Percentiles rank a stretch among this genome's conserved stretches.
Conservation (phyloP, 2,888 invertebrate species). For the Pyrrhia umbra region DNA sequence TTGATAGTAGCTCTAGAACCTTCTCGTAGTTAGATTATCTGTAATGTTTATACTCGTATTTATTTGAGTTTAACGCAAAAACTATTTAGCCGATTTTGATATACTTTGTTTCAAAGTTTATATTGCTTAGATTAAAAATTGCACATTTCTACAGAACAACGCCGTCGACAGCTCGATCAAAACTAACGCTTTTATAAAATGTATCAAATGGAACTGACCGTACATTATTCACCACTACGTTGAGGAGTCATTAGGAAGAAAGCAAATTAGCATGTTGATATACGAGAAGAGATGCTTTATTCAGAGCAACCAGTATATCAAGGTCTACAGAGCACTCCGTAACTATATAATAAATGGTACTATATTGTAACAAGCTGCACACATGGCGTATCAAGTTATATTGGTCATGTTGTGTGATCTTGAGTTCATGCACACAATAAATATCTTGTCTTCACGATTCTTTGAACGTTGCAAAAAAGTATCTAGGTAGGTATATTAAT, state of each 20-base stretch:
- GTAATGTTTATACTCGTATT: too few species aligned
- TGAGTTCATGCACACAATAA: slow-evolving; percentile 2
- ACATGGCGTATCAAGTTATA: background rate
- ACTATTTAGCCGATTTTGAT: too few species aligned
- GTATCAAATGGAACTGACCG: background rate
- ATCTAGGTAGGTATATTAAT: background rate
- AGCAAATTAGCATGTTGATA: background rate
- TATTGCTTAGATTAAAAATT: too few species aligned
- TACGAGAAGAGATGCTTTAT: slow-evolving; percentile 6
- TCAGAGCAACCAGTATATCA: background rate
- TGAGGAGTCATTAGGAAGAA: background rate
- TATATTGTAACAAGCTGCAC: background rate
- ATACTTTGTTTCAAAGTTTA: too few species aligned
- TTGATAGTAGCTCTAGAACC: too few species aligned
- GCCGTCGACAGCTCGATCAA: too few species aligned
- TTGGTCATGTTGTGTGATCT: background rate
- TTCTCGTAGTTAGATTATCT: too few species aligned
- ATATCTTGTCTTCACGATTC: slow-evolving; percentile 21
- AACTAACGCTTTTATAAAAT: background rate
- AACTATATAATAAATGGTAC: background rate
- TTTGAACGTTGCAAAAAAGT: slow-evolving; percentile 17
- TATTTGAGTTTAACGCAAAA: too few species aligned
- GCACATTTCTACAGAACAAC: too few species aligned
- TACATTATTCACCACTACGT: background rate
- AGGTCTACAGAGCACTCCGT: background rate